Base-by-base conservation (phyloP, 2,797 vertebrate species). In the Bradypodion ventrale region DNA sequence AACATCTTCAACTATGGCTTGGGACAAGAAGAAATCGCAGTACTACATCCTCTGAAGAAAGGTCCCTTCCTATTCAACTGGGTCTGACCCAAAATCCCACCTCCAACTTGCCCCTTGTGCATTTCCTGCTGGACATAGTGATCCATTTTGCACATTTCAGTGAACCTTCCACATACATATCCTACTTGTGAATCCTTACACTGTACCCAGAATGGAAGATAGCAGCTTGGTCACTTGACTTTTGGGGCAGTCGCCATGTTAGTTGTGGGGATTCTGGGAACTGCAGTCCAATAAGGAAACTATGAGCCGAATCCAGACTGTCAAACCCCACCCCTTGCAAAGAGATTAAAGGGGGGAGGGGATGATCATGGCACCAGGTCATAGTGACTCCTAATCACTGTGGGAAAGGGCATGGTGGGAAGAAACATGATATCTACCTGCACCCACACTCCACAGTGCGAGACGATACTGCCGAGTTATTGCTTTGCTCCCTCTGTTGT, bases 341-440 rank as follows among this genome's bases (percentile, higher is more conserved):
- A n/a, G n/a, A n/a, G 27, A 40, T 7, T 23, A 65, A 66, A 46
- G 46, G 52, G 46, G 16, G 46, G 13, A 12, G 46, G 52, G 4
- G 52, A 56, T n/a, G n/a, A 78, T 9, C 76, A 65, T 19, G 1
- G 44, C 15, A 2, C 49, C 1, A 35, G 21, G n/a, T 59, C 37
- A 32, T 19, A 4, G 37, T 62, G 56, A 62, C 32, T 72, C 59
- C 29, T 49, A 59, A 49, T 25, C 60, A 49, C 9, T 15, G 32
- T 60, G 65, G 68, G 25, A 75, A 83, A 2, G 23, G 21, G 21
- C 7, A 1, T 10, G 13, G 2, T 59, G 21, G 21, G 12, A 52
- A 66, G 56, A 84, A 46, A 37, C 52, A 62, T n/a, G 19, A 56
- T 56, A 56, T 70, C 70, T 85, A 85, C 84, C 84, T 85, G 73